Evolutionary conservation across 2,113 vertebrate genomes (phyloP), one percentile per base, ranked within the genome.

Genomic region (Erythrolamprus reginae): DNA sequence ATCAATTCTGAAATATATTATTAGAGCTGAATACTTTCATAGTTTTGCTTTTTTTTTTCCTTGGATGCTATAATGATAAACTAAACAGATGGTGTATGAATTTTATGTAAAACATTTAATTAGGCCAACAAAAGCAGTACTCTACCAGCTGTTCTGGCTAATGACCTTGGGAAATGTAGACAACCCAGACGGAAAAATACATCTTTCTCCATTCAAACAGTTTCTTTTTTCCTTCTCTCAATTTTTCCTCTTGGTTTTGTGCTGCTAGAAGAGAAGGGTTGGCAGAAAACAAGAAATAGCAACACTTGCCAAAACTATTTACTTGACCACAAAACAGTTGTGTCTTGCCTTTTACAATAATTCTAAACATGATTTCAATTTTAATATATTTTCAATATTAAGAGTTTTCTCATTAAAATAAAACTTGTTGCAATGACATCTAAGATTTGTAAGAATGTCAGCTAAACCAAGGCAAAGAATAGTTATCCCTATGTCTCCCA

Each of bases 91-190:
- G 94, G 95, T 8, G 89, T 58, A 89, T 53, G 55, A 86, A 1
- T 47, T 93, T 90, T 88, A 88, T 42, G 82, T 84, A 94, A 92
- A 95, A 91, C 33, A 93, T 89, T 93, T 95, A 88, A 94, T 92
- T 52, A 91, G 61, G 48, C 84, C 33, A 10, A 82, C n/a, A 65
- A 94, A 92, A 89, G 90, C 93, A 86, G 4, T 84, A 90, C 13
- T 47, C 89, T 38, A 93, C 87, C 94, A 94, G 93, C 92, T 96
- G 91, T 56, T 93, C 84, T 84, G 89, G 93, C 89, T 94, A 86
- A 84, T 93, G 93, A 96, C 94, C 93, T 95, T 94, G 89, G 48
- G 83, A 83, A 93, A 87, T 93, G 48, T 56, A 92, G 28, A 82
- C 42, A 93, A 89, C 6, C 87, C 0, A 91, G 65, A 92, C 95